Evolutionary conservation across 2,113 vertebrate genomes (phyloP).

Genomic region (Rhipidura dahli): DNA sequence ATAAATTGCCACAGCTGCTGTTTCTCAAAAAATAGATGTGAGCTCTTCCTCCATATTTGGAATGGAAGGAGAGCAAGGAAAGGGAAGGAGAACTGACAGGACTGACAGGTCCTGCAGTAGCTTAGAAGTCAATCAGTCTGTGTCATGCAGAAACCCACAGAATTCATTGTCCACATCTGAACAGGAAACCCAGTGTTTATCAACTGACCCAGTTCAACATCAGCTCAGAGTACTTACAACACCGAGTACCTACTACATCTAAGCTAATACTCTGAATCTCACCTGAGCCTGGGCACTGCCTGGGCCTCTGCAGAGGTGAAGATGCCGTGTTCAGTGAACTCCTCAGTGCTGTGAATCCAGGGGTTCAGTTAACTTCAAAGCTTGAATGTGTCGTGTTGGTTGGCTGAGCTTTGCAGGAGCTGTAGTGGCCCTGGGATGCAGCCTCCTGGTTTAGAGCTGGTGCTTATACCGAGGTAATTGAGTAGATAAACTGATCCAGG

Average conservation of each 20-base stretch:
- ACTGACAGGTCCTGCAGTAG: not conserved
- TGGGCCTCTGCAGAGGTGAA: rapidly evolving
- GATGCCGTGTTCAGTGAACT: not conserved
- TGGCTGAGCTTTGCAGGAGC: not conserved
- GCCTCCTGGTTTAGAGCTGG: not conserved
- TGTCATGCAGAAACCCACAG: not conserved
- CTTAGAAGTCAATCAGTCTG: not conserved
- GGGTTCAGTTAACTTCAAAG: not conserved
- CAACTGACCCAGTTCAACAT: not conserved
- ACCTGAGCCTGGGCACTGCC: not conserved
- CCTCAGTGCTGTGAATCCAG: not conserved
- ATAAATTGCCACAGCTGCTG: not conserved
- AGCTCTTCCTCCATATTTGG: not conserved
- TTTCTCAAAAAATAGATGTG: not conserved
- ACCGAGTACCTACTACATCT: not conserved
- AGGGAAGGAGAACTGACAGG: not conserved
- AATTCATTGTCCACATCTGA: not conserved
- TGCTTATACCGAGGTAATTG: not conserved
- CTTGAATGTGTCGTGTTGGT: not conserved
- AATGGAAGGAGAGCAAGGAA: not conserved
- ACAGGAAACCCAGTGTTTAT: not conserved
- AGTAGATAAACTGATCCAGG: not conserved
- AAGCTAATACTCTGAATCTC: not conserved
- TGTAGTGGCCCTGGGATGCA: not conserved
- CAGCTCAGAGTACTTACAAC: not conserved